Percentiles rank a stretch among this genome's conserved stretches.
phyloP scores from a whole-genome alignment of 2,797 vertebrate species.

The Tolypeutes matacus region DNA sequence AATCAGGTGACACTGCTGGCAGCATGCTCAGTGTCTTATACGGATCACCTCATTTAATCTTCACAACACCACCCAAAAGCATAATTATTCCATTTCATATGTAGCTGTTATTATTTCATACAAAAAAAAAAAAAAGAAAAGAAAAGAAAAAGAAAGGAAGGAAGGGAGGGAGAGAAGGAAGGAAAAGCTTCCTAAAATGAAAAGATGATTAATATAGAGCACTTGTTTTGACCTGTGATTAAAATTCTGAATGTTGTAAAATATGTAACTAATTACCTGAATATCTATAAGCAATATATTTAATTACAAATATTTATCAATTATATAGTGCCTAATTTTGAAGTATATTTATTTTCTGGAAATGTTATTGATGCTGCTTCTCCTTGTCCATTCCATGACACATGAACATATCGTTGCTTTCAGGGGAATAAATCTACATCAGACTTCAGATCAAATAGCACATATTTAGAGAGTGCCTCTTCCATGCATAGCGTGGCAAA shows the following conservation, averaged over 20 bases:
- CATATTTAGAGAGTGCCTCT: background rate
- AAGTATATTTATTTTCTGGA: background rate
- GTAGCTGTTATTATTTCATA: background rate
- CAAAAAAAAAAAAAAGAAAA: background rate
- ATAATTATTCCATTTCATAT: background rate
- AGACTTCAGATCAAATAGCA: background rate
- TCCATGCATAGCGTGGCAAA: background rate
- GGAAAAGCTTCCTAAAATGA: background rate
- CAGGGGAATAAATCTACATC: background rate
- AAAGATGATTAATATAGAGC: background rate
- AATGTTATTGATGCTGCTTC: background rate
- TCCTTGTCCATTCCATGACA: background rate
- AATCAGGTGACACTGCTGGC: background rate
- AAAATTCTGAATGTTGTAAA: slow-evolving; percentile 34
- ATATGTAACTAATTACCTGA: background rate
- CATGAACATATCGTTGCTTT: background rate
- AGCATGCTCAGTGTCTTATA: background rate
- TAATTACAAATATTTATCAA: background rate
- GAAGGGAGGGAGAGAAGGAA: background rate
- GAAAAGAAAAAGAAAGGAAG: background rate
- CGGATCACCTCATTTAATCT: background rate
- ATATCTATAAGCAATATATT: slow-evolving; percentile 21
- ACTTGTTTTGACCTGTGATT: background rate
- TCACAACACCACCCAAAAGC: background rate
- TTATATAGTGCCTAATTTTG: background rate